phyloP scores from a whole-genome alignment of 2,797 vertebrate genomes.

The Carapus acus region DNA sequence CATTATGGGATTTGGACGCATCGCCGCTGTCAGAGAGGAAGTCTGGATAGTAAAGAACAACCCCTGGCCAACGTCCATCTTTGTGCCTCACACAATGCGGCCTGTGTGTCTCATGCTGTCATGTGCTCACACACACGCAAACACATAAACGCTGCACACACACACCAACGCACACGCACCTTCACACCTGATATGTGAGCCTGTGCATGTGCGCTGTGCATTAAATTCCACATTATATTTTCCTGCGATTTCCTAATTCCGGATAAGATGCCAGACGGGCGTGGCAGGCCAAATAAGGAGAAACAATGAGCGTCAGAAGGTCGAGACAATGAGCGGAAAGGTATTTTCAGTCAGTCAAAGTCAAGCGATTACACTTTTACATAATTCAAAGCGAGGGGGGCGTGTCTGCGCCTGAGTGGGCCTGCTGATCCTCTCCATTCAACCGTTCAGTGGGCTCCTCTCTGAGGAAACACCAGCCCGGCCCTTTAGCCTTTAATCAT shows the following conservation, averaged over 20 bases:
- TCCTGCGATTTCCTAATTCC: background rate
- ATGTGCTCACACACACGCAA: too few species aligned
- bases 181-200: background rate
- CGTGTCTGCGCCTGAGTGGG: background rate
- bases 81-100: background rate
- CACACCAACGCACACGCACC: background rate
- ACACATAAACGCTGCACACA: too few species aligned
- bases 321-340: conserved; percentile 15
- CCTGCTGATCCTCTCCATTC: background rate
- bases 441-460: too few species aligned
- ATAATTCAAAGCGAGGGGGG: background rate
- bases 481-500: background rate
- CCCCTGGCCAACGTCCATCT: conserved; percentile 15
- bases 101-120: background rate
- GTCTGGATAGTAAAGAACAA: conserved; percentile 10
- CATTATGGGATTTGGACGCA: background rate
- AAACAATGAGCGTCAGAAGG: conserved; percentile 4
- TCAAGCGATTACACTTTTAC: conserved; percentile 1
- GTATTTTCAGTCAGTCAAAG: conserved; percentile 9
- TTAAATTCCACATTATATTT: background rate
- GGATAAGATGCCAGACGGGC: background rate
- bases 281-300: background rate
- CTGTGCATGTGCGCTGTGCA: background rate
- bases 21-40: conserved; percentile 13
- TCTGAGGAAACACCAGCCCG: too few species aligned